Base-by-base conservation (phyloP, 2,113 vertebrate genomes). In the Chunga burmeisteri region DNA sequence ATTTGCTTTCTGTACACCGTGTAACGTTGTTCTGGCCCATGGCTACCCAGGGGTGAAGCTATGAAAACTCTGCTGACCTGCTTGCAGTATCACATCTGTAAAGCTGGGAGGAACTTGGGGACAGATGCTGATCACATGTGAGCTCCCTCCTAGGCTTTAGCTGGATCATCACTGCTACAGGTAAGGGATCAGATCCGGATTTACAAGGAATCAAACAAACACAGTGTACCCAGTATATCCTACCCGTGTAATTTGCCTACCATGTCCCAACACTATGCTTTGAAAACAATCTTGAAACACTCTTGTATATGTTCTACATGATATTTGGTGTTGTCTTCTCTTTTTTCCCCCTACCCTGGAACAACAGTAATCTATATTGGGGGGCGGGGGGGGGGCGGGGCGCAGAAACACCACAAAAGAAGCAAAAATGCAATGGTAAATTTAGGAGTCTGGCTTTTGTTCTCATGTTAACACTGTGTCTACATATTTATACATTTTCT, bases 101-200 rank as follows among this genome's bases (percentile, higher is more conserved):
- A 32, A 40, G 10, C 38, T 40, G 66, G 17, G 10, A 25, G 27
- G 36, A 63, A 17, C 16, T 2, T 16, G 21, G 19, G 68, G 18
- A 21, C 9, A 2, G 16, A 34, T 3, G 34, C 25, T 36, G 38
- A 47, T 8, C 44, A 23, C 21, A 22, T 0, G 0, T 8, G 32
- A 63, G n/a, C 34, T 65, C 40, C n/a, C 20, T 23, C 14, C 21
- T 7, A 36, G 52, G 52, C 27, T 52, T 47, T 52, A 32, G 27
- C 34, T 67, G 26, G 16, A 12, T 58, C 30, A 4, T 53, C 38
- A 19, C 49, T 53, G 53, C 42, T 16, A 2, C 4, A 0, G 29
- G 18, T 25, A 7, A 15, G 32, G 27, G 7, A 6, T 4, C 53
- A 23, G 73, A 7, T 32, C 46, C 5, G 4, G 10, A 40, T 66